phyloP scores from a whole-genome alignment of 2,888 invertebrate species.

The Tanytarsus gracilentus region DNA sequence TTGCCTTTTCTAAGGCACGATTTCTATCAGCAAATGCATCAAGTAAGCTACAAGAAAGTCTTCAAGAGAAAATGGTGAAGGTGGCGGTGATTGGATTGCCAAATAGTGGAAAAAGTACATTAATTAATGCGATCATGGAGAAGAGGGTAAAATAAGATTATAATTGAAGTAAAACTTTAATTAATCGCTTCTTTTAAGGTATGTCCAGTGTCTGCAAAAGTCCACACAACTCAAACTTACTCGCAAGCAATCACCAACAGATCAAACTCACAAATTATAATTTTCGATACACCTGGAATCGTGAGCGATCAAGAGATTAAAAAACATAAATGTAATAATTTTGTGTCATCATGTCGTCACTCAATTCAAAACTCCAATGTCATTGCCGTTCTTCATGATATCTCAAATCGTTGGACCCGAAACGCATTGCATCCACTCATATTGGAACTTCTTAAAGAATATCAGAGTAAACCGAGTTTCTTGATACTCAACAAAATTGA shows the following conservation, averaged over 20 bases:
- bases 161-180: not conserved
- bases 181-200: constrained; percentile 51
- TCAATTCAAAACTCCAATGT: constrained; percentile 62
- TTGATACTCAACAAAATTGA: constrained; percentile 88
- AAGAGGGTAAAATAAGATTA: constrained; percentile 53
- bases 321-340: constrained; percentile 47
- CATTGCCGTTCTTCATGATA: constrained; percentile 80
- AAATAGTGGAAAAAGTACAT: constrained; percentile 92
- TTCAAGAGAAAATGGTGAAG: constrained; percentile 46
- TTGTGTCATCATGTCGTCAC: constrained; percentile 48
- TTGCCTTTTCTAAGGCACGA: not conserved
- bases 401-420: constrained; percentile 59
- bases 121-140: constrained; percentile 77
- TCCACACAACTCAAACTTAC: constrained; percentile 77
- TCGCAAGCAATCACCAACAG: constrained; percentile 63
- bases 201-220: constrained; percentile 82
- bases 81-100: constrained; percentile 87
- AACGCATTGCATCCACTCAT: constrained; percentile 61
- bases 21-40: not conserved
- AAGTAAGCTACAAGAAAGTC: not conserved
- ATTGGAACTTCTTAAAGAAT: constrained; percentile 55
- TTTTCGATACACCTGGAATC: constrained; percentile 90
- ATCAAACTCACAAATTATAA: constrained; percentile 76
- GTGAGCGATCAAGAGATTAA: constrained; percentile 56
- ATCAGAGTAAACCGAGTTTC: constrained; percentile 55